These are phyloP conservation scores for Cephonodes hylas DNA, from an alignment of 2,888 invertebrate genomes.

Conservation along the genomic window DNA sequence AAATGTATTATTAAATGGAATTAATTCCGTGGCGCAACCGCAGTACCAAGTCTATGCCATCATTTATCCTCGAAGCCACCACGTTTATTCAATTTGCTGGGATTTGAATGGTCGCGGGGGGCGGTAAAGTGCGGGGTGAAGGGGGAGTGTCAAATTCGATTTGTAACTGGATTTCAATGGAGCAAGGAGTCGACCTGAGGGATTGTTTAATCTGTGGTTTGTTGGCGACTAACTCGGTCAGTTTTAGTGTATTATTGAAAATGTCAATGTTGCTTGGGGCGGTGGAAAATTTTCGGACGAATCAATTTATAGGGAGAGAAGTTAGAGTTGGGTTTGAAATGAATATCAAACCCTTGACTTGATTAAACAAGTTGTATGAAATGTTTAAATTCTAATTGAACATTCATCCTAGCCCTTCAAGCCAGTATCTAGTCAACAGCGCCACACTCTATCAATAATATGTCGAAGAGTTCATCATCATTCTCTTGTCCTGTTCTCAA, in stretches of 20 bases:
- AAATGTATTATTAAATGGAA: constrained; percentile 14
- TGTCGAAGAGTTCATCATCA: too few relatives aligned
- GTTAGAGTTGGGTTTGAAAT: too few relatives aligned
- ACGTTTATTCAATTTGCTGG: constrained; percentile 16
- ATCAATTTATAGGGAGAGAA: not conserved
- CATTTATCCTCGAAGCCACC: constrained; percentile 16
- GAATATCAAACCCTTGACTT: too few relatives aligned
- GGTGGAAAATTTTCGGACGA: not conserved
- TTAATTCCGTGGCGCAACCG: constrained; percentile 17
- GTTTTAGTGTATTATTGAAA: not conserved
- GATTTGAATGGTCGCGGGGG: constrained; percentile 14
- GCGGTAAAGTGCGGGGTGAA: not conserved
- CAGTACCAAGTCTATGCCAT: constrained; percentile 14
- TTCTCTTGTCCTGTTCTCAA: too few relatives aligned
- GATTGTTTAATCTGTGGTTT: constrained; percentile 7
- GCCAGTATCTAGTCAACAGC: too few relatives aligned
- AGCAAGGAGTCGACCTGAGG: not conserved
- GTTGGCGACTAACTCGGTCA: not conserved
- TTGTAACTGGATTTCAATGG: constrained; percentile 10
- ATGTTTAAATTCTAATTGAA: too few relatives aligned
- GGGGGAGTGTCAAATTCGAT: constrained; percentile 1
- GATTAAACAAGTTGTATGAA: too few relatives aligned
- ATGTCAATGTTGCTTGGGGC: not conserved
- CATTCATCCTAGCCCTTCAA: too few relatives aligned
- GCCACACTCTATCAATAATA: too few relatives aligned